These are phyloP conservation scores for Thyatira batis DNA, from an alignment of 2,888 invertebrate species.

Conservation along the genomic window DNA sequence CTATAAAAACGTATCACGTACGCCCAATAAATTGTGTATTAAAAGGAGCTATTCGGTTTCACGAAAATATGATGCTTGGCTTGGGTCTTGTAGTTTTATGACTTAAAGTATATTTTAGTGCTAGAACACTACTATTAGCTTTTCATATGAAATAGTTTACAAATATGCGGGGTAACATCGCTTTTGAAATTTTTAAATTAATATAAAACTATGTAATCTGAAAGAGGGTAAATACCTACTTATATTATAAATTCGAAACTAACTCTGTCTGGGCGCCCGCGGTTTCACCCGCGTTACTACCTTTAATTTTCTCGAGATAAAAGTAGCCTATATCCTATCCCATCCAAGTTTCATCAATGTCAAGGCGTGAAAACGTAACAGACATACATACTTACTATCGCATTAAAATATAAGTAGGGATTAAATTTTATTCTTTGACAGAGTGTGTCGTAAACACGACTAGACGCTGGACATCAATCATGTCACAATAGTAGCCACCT, in stretches of 20 bases:
- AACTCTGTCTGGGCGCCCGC: no score
- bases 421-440: conserved; percentile 23
- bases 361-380: no score
- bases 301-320: no score
- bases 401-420: no score
- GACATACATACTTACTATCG: no score
- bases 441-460: conserved; percentile 26
- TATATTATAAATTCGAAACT: no score
- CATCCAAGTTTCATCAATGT: no score
- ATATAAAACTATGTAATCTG: no score
- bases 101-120: not conserved
- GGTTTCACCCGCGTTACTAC: no score
- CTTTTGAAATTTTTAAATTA: no score
- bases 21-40: not conserved
- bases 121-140: not conserved
- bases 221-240: no score
- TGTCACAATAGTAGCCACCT: conserved; percentile 58
- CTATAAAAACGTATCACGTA: conserved; percentile 1
- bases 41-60: not conserved
- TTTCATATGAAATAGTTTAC: not conserved
- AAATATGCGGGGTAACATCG: not conserved
- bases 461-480: conserved; percentile 57
- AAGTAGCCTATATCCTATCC: no score
- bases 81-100: not conserved
- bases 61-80: not conserved